Base-by-base conservation (phyloP, 2,797 vertebrate species). In the Sebastes nivosus region DNA sequence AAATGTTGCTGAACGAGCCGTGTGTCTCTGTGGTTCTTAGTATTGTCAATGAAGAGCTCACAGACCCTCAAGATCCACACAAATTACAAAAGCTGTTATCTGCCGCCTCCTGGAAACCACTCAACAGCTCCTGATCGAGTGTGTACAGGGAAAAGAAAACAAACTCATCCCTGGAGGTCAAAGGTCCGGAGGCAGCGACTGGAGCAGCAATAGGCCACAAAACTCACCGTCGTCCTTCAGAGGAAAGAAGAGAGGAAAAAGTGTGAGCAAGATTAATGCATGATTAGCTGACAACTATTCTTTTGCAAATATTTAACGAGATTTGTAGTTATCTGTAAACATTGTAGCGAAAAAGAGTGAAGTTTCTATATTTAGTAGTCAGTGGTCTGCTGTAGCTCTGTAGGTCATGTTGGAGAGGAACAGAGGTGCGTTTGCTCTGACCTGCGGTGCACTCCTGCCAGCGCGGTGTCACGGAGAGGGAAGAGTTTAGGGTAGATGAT, bases 401-500 rank as follows among this genome's bases (percentile, higher is more conserved):
- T 29, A 2, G 16, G 18, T 1, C 68, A 18, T 22, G 16, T 38
- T 13, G 29, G 29, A 4, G 6, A 13, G 14, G 14, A 46, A 24
- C 1, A 5, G 7, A 10, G 6, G 13, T 85, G 89, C 2, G 70
- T 68, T 65, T n/a, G 55, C 3, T 65, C 94, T 95, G 95, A 99
- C 99, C 98, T 97, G 94, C 97, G 97, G 92, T 99, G 98, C 63
- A 99, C 97, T 84, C 96, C 97, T 36, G 97, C 98, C 96, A 99
- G 97, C 2, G 95, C 96, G 0, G 98, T 99, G 93, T 98, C 96
- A 83, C 97, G 95, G 88, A 99, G 95, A 61, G 97, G 98, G 88
- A 98, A 98, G 74, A 98, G 96, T 93, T 99, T 99, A 85, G 98
- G 98, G 92, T 98, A 99, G 94, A 98, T 96, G 82, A 97, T 97